phyloP scores from a whole-genome alignment of 2,888 invertebrate species.

The Lomographa bimaculata region DNA sequence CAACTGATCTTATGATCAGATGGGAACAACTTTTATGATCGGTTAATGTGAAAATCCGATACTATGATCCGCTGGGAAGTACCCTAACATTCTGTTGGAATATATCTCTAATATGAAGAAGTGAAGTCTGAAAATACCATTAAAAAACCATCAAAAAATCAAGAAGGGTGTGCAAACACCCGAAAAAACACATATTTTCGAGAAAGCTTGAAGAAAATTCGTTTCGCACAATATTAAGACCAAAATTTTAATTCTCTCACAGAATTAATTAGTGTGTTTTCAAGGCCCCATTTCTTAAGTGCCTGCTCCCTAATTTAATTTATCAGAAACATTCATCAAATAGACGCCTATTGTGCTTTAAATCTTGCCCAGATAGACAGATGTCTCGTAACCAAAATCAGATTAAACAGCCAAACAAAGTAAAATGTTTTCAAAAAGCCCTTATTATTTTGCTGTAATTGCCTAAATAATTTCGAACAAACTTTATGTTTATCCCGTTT shows the following conservation, averaged over 20 bases:
- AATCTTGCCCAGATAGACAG: conserved; percentile 18
- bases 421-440: conserved; percentile 14
- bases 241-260: not conserved
- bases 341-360: conserved; percentile 17
- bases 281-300: conserved; percentile 1
- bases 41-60: too few species aligned
- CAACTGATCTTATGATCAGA: too few species aligned
- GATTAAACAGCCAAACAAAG: conserved; percentile 19
- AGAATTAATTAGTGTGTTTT: not conserved
- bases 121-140: too few species aligned
- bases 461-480: conserved; percentile 31
- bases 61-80: too few species aligned
- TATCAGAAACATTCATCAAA: conserved; percentile 12
- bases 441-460: conserved; percentile 32
- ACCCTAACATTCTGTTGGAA: too few species aligned
- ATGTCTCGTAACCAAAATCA: conserved; percentile 21
- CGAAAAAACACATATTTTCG: too few species aligned
- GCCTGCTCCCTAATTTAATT: conserved; percentile 11
- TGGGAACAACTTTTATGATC: too few species aligned
- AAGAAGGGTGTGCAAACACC: too few species aligned
- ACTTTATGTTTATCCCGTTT: conserved; percentile 34
- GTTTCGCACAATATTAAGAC: too few species aligned
- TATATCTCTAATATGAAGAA: too few species aligned
- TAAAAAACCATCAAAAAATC: too few species aligned
- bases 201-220: too few species aligned